Evolutionary conservation across 2,888 invertebrate species (phyloP).

Genomic region (Machimus rusticus): DNA sequence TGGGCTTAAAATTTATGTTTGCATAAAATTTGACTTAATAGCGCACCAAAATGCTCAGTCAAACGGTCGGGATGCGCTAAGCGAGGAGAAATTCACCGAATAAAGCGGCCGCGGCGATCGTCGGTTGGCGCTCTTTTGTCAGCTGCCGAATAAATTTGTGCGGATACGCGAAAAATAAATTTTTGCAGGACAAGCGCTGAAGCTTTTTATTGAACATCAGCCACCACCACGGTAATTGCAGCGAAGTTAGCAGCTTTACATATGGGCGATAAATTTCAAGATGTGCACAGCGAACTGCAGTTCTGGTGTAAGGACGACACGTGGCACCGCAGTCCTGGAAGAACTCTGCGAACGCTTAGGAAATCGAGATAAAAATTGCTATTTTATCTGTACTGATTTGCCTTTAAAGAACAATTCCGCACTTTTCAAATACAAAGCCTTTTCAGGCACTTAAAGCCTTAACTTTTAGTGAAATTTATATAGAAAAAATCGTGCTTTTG

Average conservation of each 20-base stretch:
- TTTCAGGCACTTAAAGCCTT: not conserved
- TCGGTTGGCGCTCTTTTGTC: slow-evolving; percentile 10
- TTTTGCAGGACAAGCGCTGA: slow-evolving; percentile 26
- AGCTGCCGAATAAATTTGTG: slow-evolving; percentile 34
- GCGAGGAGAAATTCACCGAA: not conserved
- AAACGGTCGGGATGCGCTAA: not conserved
- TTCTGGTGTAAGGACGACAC: not conserved
- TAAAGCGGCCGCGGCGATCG: slow-evolving; percentile 6
- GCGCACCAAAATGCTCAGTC: slow-evolving; percentile 16
- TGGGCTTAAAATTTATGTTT: slow-evolving; percentile 45
- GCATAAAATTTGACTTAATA: slow-evolving; percentile 49
- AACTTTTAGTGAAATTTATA: not conserved
- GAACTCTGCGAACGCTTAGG: not conserved
- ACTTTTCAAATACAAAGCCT: not conserved
- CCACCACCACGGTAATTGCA: slow-evolving; percentile 29
- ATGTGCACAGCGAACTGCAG: not conserved
- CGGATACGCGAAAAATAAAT: slow-evolving; percentile 32
- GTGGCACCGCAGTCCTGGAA: not conserved
- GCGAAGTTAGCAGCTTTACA: slow-evolving; percentile 27
- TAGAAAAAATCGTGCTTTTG: not conserved
- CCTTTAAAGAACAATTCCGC: not conserved
- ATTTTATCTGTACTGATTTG: not conserved
- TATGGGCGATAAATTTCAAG: slow-evolving; percentile 30
- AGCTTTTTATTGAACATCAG: slow-evolving; percentile 39
- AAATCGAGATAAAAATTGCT: not conserved